A percentile compares a stretch with the other conserved stretches of the same genome.
Conservation (phyloP, 2,797 vertebrate species). For the Scyliorhinus canicula region DNA sequence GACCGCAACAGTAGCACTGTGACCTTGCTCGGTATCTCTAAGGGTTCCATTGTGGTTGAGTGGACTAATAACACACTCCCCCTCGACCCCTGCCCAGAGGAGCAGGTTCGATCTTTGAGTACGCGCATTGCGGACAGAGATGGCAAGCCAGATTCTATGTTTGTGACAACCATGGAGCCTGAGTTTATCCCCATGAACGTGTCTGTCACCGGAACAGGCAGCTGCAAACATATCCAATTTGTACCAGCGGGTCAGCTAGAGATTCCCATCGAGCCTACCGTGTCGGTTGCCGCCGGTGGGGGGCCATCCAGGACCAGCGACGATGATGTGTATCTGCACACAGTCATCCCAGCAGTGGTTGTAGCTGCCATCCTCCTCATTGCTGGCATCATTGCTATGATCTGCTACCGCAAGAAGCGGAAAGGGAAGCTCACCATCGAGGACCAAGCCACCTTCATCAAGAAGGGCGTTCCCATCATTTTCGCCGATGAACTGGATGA, state of each 20-base stretch:
- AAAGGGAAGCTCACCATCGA: conserved; percentile 95
- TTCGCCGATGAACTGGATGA: conserved; percentile 93
- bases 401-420: conserved; percentile 94
- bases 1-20: conserved; percentile 90
- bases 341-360: conserved; percentile 90
- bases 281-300: conserved; percentile 59
- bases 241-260: conserved; percentile 60
- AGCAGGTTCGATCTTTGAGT: conserved; percentile 74
- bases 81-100: conserved; percentile 78
- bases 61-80: conserved; percentile 93
- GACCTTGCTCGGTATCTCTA: conserved; percentile 76
- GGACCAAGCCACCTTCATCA: conserved; percentile 97
- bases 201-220: conserved; percentile 67
- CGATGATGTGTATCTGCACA: conserved; percentile 91
- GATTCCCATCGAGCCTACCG: conserved; percentile 39
- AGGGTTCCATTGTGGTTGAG: conserved; percentile 83
- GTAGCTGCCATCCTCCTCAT: conserved; percentile 88
- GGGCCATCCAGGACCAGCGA: conserved; percentile 80
- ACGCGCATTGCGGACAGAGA: conserved; percentile 65
- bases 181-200: conserved; percentile 78
- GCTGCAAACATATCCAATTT: conserved; percentile 75
- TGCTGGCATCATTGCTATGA: conserved; percentile 91
- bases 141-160: conserved; percentile 60
- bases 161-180: conserved; percentile 69
- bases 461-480: conserved; percentile 95